phyloP scores from a whole-genome alignment of 2,797 vertebrate species.

The Momotus momota region DNA sequence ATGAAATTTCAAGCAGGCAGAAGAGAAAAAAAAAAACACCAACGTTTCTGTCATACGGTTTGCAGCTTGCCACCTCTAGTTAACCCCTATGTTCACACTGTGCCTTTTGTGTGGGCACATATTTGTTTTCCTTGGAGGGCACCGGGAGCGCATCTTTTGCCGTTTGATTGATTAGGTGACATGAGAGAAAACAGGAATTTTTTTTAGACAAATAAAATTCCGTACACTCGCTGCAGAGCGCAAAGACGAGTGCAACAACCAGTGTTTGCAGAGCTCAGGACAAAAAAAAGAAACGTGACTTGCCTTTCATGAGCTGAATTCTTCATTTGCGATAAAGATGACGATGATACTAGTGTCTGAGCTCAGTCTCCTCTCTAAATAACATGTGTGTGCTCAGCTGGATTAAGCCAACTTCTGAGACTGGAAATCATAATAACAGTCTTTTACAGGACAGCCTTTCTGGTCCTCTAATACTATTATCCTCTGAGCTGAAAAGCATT shows the following conservation, averaged over 20 bases:
- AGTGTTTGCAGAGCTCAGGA: conserved; percentile 48
- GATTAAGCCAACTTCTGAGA: conserved; percentile 65
- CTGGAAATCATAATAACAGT: conserved; percentile 65
- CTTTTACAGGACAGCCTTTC: conserved; percentile 68
- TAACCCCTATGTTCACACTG: background rate
- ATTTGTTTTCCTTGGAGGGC: background rate
- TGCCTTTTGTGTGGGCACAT: background rate
- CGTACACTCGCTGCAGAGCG: background rate
- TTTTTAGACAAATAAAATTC: conserved; percentile 18
- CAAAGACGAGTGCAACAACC: background rate
- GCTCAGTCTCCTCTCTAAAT: conserved; percentile 62
- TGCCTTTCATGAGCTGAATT: conserved; percentile 39
- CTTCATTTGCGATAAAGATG: conserved; percentile 55
- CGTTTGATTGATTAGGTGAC: background rate
- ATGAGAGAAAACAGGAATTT: background rate
- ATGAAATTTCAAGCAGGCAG: background rate
- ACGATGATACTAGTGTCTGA: conserved; percentile 46
- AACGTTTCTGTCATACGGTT: background rate
- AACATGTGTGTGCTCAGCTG: conserved; percentile 71
- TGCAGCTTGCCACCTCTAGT: background rate
- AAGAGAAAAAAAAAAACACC: background rate
- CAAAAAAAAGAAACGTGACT: conserved; percentile 30
- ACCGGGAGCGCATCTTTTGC: background rate
- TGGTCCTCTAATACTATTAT: conserved; percentile 59
- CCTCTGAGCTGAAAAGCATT: conserved; percentile 63